These are phyloP conservation scores for Cydia splendana DNA, from an alignment of 1,140 invertebrate species.

Conservation along the genomic window DNA sequence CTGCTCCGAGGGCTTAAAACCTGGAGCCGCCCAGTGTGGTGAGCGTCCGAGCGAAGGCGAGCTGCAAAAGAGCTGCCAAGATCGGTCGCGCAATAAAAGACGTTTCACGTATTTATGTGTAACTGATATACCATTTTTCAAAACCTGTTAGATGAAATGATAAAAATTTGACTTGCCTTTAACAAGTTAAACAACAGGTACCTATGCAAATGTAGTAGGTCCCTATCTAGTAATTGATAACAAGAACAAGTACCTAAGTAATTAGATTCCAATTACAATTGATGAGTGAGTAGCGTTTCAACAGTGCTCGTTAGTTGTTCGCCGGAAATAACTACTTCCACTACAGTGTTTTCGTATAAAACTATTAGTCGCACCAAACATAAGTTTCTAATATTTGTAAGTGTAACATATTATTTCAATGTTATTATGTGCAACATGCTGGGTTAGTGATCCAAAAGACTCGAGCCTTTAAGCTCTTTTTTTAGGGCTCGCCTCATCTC, in stretches of 20 bases:
- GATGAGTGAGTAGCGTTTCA: background rate
- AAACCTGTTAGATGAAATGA: background rate
- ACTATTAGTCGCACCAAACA: background rate
- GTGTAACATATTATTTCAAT: no score
- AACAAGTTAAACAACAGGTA: background rate
- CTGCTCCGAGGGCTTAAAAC: no score
- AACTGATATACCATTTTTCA: no score
- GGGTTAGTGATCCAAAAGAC: no score
- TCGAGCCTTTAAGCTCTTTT: no score
- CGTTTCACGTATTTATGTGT: no score
- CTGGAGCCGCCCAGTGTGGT: no score
- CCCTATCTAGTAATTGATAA: background rate
- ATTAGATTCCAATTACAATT: background rate
- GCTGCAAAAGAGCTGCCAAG: no score
- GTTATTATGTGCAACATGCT: no score
- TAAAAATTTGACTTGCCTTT: background rate
- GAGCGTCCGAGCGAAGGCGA: no score
- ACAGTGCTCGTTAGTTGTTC: background rate
- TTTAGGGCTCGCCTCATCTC: no score
- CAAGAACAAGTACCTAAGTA: background rate
- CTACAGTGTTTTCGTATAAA: background rate
- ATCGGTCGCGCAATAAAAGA: no score
- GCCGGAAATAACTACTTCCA: background rate
- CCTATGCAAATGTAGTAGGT: background rate
- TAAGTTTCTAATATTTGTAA: background rate